phyloP scores from a whole-genome alignment of 2,113 vertebrate species.

The Charadrius vociferus region DNA sequence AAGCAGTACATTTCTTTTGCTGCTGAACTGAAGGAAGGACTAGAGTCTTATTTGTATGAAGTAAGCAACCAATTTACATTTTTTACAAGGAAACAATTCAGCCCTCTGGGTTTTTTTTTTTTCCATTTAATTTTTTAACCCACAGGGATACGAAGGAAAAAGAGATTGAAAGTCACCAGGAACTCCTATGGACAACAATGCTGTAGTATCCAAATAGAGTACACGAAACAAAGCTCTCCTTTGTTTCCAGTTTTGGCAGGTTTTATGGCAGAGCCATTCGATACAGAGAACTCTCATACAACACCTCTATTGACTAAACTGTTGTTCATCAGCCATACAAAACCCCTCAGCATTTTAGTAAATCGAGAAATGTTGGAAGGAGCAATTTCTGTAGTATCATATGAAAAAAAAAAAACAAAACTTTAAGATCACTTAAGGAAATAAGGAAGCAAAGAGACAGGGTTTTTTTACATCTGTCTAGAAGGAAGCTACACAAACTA shows the following conservation, averaged over 20 bases:
- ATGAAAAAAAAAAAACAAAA: background rate
- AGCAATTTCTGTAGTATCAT: background rate
- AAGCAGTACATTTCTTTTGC: background rate
- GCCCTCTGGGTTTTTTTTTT: background rate
- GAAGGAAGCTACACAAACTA: background rate
- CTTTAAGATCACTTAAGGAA: background rate
- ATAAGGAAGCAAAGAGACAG: background rate
- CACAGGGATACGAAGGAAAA: background rate
- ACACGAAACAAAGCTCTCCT: background rate
- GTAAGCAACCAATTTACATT: background rate
- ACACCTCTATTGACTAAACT: background rate
- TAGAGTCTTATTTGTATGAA: background rate
- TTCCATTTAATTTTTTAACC: background rate
- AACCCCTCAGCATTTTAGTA: background rate
- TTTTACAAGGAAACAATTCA: background rate
- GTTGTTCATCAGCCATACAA: background rate
- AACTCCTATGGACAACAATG: background rate
- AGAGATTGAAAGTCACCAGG: background rate
- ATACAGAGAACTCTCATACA: background rate
- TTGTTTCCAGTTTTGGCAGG: background rate
- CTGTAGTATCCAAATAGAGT: background rate
- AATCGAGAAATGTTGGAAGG: background rate
- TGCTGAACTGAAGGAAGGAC: background rate
- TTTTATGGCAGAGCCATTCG: background rate
- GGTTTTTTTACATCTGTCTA: fast-evolving